Base-by-base conservation (phyloP, 2,113 vertebrate genomes). In the Upupa epops region DNA sequence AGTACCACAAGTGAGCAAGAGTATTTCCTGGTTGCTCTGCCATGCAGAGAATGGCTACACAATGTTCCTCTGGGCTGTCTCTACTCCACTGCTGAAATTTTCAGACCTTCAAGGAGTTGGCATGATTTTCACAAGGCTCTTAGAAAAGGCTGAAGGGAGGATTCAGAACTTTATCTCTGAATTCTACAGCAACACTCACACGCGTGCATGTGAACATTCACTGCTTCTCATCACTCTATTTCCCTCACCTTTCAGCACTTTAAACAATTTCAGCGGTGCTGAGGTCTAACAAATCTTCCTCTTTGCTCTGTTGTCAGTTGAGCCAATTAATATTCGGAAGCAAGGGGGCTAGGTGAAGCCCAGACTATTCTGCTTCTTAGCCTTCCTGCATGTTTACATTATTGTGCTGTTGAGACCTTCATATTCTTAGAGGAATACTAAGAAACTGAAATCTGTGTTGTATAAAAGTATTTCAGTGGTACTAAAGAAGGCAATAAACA, bases 141-240 rank as follows among this genome's bases (percentile, higher is more conserved):
- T 42, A 21, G 34, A 29, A 42, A 28, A 65, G 74, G 29, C 51
- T 64, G 63, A 34, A 48, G 24, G 54, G 24, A 86, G n/a, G 21
- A 24, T 28, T 72, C n/a, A 31, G 34, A 8, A 6, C 55, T 31
- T 21, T 1, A 45, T 31, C n/a, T 66, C 59, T 63, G 60, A 40
- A 17, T 36, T 13, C 4, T 40, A 40, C 31, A 51, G 48, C 7
- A 68, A 34, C 3, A 2, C 15, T 28, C 5, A 11, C 1, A 21
- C 1, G 6, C 0, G 0, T 15, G 5, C 31, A 10, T 7, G 8
- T 12, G 55, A 74, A 25, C 37, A 17, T 12, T 49, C 17, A 7
- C 40, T 84, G n/a, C 40, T n/a, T 26, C 31, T 24, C 42, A 17
- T 29, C 31, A 42, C 52, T 13, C 66, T 13, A 17, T 32, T 42